Conservation (phyloP, 2,113 vertebrate genomes). For the Calyptomena viridis region DNA sequence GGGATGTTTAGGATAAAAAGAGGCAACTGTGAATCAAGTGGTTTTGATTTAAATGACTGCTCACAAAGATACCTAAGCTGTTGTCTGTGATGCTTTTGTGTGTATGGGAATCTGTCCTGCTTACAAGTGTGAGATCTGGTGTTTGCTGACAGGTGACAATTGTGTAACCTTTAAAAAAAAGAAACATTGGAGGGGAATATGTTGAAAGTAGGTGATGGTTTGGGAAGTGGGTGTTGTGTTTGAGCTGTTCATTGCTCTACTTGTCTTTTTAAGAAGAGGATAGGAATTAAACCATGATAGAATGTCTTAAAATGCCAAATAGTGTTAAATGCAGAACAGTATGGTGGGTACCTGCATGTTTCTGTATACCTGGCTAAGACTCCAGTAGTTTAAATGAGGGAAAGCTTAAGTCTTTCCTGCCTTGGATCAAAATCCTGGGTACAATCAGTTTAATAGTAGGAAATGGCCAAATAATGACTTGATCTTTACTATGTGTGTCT, state of each 20-base stretch:
- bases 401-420: neutral
- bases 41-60: neutral
- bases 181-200: neutral
- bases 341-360: neutral
- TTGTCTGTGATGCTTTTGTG: neutral
- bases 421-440: neutral
- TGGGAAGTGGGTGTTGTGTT: neutral
- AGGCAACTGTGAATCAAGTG: neutral
- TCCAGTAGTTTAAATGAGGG: neutral
- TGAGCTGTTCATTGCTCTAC: neutral
- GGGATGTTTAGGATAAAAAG: neutral
- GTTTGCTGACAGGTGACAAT: conserved; percentile 1
- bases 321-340: neutral
- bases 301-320: neutral
- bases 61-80: neutral
- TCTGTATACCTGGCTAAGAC: neutral
- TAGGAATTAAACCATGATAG: neutral
- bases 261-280: neutral
- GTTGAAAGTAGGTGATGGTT: neutral
- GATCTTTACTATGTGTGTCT: neutral
- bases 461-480: neutral
- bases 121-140: neutral
- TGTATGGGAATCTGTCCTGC: neutral
- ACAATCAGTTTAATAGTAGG: neutral
- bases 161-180: neutral